Evolutionary conservation across 2,113 vertebrate genomes (phyloP).

Genomic region (Solea senegalensis): DNA sequence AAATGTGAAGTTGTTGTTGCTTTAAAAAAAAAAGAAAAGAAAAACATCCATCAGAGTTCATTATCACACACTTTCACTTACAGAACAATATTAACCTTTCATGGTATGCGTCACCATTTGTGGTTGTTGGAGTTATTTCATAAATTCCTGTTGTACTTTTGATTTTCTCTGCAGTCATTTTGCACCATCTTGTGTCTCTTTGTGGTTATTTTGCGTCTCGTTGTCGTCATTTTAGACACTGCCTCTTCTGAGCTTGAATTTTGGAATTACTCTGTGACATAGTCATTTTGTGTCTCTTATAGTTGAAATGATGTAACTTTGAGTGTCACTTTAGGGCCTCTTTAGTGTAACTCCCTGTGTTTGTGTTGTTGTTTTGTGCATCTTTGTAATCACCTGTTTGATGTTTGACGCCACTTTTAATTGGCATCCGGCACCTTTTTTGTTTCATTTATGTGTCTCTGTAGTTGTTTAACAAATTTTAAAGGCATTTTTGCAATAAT

Average conservation of each 20-base stretch:
- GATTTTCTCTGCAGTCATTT: neutral
- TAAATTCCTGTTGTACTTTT: neutral
- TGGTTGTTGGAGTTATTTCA: too few relatives aligned
- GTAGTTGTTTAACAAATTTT: too few relatives aligned
- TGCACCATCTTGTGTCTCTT: neutral
- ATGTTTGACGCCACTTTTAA: neutral
- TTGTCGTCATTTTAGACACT: neutral
- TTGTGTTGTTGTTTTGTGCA: neutral
- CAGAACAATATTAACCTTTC: neutral
- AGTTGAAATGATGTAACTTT: too few relatives aligned
- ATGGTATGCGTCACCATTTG: too few relatives aligned
- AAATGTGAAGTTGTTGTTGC: conserved; percentile 21
- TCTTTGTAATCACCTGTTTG: neutral
- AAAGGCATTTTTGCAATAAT: too few relatives aligned
- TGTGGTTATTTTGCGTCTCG: neutral
- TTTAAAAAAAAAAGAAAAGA: neutral
- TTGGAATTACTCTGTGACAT: neutral
- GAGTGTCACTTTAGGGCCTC: too few relatives aligned
- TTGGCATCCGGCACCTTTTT: neutral
- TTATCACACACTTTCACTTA: neutral
- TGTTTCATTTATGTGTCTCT: too few relatives aligned
- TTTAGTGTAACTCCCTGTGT: neutral
- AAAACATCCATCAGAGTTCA: too few relatives aligned
- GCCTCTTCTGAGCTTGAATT: too few relatives aligned
- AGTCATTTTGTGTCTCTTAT: neutral